A percentile compares a stretch with the other conserved stretches of the same genome.
Conservation (phyloP, 2,113 vertebrate genomes). For the Myocastor coypus region DNA sequence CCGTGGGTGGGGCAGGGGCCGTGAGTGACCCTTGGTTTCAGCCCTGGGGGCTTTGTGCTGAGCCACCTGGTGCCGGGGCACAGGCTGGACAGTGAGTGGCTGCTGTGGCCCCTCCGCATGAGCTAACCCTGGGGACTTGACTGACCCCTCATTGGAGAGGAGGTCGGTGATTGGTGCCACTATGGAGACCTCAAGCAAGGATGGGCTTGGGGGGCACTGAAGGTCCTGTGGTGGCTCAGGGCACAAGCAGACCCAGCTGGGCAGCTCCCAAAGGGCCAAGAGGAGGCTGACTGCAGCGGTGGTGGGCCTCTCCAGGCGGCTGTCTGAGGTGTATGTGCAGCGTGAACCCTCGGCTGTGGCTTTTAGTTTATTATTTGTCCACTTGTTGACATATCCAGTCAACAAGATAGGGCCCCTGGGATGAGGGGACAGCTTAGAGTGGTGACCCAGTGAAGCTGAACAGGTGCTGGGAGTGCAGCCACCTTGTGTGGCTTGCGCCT, state of each 20-base stretch:
- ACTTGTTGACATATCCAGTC: not conserved
- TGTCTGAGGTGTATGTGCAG: not conserved
- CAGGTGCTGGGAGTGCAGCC: too few relatives aligned
- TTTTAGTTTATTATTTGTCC: not conserved
- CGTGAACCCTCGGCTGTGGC: not conserved
- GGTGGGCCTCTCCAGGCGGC: too few relatives aligned
- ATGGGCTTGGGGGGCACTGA: not conserved
- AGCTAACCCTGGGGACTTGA: not conserved
- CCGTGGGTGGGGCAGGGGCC: too few relatives aligned
- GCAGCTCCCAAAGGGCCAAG: not conserved
- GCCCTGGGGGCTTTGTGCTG: too few relatives aligned
- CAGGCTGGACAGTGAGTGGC: too few relatives aligned
- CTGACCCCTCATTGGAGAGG: not conserved
- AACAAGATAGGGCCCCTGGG: not conserved
- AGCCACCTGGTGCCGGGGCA: too few relatives aligned
- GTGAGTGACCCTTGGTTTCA: not conserved
- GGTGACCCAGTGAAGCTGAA: too few relatives aligned
- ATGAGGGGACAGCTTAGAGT: not conserved
- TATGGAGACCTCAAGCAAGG: not conserved
- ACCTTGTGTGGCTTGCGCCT: too few relatives aligned
- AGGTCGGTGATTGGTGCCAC: not conserved
- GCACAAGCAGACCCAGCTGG: too few relatives aligned
- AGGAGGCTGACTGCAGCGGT: not conserved
- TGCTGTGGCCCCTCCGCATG: not conserved
- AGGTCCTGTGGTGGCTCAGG: not conserved